phyloP scores from a whole-genome alignment of 1,140 invertebrate genomes.

The honey bee (Apis mellifera) region DNA sequence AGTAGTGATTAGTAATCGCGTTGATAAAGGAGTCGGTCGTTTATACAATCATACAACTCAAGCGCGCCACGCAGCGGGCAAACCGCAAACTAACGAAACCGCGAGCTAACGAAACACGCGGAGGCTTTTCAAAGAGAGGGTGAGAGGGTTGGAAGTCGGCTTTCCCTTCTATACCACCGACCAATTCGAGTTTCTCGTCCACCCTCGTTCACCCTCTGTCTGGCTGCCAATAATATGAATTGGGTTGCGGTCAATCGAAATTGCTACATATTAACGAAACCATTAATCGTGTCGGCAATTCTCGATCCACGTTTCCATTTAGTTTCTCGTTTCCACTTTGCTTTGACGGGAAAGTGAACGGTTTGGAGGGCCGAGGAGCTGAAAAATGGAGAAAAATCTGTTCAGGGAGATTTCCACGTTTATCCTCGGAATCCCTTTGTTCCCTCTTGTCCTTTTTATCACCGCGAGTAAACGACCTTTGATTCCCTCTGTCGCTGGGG shows the following conservation, averaged over 20 bases:
- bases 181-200: not conserved
- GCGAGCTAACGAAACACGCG: conserved; percentile 40
- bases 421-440: conserved; percentile 14
- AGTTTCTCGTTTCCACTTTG: not conserved
- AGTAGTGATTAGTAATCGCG: conserved; percentile 36
- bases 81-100: conserved; percentile 54
- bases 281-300: not conserved
- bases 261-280: conserved; percentile 32
- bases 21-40: conserved; percentile 30
- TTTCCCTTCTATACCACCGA: not conserved
- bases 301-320: not conserved
- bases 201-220: not conserved
- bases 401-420: not conserved
- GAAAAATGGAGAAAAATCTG: not conserved
- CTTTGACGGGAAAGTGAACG: not conserved
- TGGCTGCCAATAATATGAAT: conserved; percentile 55
- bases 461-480: not conserved
- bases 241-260: conserved; percentile 56
- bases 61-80: conserved; percentile 33
- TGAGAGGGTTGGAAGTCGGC: too few relatives aligned
- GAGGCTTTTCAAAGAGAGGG: not conserved
- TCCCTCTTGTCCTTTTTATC: not conserved
- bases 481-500: not conserved
- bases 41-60: conserved; percentile 50
- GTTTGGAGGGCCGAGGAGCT: not conserved